phyloP scores from a whole-genome alignment of 1,140 invertebrate species.

The Wiebesia pumilae region DNA sequence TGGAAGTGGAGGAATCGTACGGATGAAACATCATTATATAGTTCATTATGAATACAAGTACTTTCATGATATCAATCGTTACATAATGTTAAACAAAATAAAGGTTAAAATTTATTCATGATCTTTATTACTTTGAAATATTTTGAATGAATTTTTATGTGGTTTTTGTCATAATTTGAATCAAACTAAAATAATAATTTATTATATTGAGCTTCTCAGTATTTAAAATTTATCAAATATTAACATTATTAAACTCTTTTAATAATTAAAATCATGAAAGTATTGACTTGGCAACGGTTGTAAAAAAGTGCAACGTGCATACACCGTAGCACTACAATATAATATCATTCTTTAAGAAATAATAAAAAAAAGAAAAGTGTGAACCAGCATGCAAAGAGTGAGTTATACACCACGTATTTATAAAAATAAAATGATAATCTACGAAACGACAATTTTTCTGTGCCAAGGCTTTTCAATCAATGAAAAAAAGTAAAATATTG shows the following conservation, averaged over 20 bases:
- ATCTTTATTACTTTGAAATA: neutral
- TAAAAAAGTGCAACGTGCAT: slow-evolving; percentile 38
- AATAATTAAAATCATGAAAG: slow-evolving; percentile 20
- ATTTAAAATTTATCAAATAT: neutral
- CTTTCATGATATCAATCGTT: neutral
- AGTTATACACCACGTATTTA: slow-evolving; percentile 13
- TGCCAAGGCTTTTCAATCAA: slow-evolving; percentile 50
- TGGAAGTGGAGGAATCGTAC: neutral
- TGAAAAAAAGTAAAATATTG: slow-evolving; percentile 37
- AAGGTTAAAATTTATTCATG: neutral
- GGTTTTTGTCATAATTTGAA: neutral
- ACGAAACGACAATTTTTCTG: slow-evolving; percentile 55
- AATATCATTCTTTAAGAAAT: slow-evolving; percentile 33
- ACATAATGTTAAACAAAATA: neutral
- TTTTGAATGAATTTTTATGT: too few species aligned
- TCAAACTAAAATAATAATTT: neutral
- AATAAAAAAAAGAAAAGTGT: slow-evolving; percentile 25
- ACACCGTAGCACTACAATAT: slow-evolving; percentile 20
- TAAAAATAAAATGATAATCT: slow-evolving; percentile 29
- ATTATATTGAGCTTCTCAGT: too few species aligned
- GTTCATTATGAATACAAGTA: slow-evolving; percentile 15
- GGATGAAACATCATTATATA: neutral
- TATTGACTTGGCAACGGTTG: neutral
- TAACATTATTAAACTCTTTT: neutral
- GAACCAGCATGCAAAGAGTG: slow-evolving; percentile 24